A percentile compares a stretch with the other conserved stretches of the same genome.
Conservation (phyloP, 2,113 vertebrate genomes). For the Lonchura striata region DNA sequence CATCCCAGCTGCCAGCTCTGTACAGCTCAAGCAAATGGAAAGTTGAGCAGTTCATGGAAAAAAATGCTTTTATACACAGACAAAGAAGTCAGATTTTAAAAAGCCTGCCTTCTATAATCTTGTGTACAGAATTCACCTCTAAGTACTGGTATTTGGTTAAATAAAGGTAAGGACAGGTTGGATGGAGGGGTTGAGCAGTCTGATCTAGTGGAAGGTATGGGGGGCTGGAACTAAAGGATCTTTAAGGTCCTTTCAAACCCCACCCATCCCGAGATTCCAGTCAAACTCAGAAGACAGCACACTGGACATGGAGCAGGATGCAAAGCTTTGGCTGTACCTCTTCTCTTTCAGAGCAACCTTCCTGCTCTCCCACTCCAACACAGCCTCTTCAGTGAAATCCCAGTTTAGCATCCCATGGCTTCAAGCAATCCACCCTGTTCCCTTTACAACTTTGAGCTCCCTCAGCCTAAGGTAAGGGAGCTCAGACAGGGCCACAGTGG, state of each 20-base stretch:
- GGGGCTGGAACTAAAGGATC: neutral
- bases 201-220: neutral
- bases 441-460: neutral
- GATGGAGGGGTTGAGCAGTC: too few species aligned
- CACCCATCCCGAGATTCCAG: neutral
- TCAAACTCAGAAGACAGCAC: neutral
- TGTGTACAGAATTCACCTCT: neutral
- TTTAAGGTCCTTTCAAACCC: neutral
- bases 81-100: neutral
- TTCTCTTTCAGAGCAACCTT: neutral
- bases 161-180: neutral
- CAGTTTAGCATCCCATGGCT: neutral
- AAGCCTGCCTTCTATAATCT: neutral
- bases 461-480: neutral
- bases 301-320: neutral
- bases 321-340: neutral
- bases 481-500: fast-evolving
- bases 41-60: slow-evolving; percentile 15
- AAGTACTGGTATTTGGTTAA: neutral
- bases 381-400: neutral
- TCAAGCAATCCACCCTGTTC: neutral
- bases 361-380: neutral
- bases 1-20: slow-evolving; percentile 23
- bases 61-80: neutral
- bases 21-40: neutral